A percentile compares a stretch with the other conserved stretches of the same genome.
phyloP scores from a whole-genome alignment of 2,113 vertebrate genomes.

The Leptosomus discolor region DNA sequence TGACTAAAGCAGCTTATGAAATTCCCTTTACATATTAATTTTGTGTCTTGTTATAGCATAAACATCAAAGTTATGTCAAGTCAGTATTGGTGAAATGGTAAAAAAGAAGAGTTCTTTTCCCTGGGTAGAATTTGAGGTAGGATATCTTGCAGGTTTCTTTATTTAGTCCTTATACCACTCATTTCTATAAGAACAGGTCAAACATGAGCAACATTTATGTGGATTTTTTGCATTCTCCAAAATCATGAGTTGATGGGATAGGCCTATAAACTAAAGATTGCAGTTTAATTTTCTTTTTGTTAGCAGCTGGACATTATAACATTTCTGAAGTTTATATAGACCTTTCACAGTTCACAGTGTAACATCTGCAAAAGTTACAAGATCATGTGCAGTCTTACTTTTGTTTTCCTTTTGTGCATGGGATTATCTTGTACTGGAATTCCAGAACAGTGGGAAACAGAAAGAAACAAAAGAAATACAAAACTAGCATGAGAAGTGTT shows the following conservation, averaged over 20 bases:
- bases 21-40: neutral
- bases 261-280: neutral
- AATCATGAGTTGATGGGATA: neutral
- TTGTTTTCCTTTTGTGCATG: neutral
- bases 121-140: neutral
- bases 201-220: neutral
- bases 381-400: neutral
- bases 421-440: neutral
- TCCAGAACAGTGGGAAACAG: neutral
- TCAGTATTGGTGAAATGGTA: neutral
- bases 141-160: neutral
- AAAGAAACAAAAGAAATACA: neutral
- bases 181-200: neutral
- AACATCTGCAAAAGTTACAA: neutral
- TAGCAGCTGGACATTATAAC: neutral
- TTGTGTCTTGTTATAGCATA: neutral
- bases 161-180: neutral
- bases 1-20: neutral
- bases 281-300: neutral
- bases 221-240: neutral
- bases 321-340: neutral
- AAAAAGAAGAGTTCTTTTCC: neutral
- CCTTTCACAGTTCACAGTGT: neutral
- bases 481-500: neutral
- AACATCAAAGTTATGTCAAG: neutral